These are phyloP conservation scores for Struthidea cinerea DNA, from an alignment of 2,113 vertebrate genomes.

Conservation along the genomic window DNA sequence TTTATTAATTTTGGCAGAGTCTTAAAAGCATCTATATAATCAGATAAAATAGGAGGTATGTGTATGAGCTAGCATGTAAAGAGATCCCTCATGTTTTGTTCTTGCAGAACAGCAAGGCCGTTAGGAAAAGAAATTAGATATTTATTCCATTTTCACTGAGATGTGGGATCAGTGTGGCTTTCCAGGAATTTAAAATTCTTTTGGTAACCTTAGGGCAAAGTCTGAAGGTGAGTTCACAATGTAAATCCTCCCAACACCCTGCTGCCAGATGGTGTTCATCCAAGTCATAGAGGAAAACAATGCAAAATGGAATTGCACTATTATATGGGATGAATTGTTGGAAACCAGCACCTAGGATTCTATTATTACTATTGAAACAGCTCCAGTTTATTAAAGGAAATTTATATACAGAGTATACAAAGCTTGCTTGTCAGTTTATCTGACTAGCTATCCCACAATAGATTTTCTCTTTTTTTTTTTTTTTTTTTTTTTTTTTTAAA, in stretches of 20 bases:
- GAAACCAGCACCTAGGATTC: background rate
- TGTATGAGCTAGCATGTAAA: background rate
- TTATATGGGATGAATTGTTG: background rate
- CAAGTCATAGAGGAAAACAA: background rate
- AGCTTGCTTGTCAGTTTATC: background rate
- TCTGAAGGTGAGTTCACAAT: background rate
- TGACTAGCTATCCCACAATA: background rate
- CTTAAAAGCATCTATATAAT: background rate
- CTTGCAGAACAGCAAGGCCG: background rate
- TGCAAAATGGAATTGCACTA: background rate
- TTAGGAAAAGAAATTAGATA: background rate
- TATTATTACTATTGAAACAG: background rate
- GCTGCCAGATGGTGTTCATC: background rate
- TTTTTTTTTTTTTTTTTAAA: too few species aligned
- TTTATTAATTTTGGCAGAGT: background rate
- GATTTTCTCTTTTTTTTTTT: background rate
- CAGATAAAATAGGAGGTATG: background rate
- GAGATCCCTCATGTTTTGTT: background rate
- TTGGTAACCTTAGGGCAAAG: background rate
- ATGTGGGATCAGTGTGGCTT: background rate
- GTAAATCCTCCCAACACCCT: background rate
- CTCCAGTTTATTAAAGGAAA: background rate
- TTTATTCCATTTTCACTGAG: background rate
- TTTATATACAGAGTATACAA: background rate
- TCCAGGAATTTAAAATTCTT: background rate